phyloP scores from a whole-genome alignment of 2,797 vertebrate genomes.

The Ara ararauna region DNA sequence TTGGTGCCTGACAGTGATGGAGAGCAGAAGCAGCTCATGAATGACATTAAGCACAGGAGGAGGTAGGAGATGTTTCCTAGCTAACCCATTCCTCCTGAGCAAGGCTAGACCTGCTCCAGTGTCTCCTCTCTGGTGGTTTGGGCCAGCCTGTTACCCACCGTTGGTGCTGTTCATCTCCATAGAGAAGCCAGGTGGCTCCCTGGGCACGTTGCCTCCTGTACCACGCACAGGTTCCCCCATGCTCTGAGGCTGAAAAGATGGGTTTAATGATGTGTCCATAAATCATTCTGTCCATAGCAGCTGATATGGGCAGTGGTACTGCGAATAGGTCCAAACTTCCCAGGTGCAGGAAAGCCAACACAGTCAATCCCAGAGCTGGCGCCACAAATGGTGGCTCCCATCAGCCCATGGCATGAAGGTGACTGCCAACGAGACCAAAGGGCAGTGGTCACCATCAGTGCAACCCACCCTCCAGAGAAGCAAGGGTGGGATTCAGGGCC shows the following conservation, averaged over 20 bases:
- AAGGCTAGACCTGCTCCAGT: neutral
- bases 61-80: neutral
- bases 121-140: neutral
- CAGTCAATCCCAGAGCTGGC: neutral
- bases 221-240: neutral
- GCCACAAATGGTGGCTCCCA: accelerated
- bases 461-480: neutral
- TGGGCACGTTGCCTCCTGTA: neutral
- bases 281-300: neutral
- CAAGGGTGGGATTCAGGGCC: neutral
- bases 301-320: neutral
- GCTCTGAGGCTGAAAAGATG: neutral
- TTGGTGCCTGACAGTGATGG: neutral
- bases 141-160: neutral
- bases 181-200: neutral
- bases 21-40: neutral
- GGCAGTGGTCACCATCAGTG: accelerated
- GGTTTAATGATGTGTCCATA: neutral
- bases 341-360: neutral
- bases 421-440: neutral
- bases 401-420: neutral
- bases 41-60: accelerated
- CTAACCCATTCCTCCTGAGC: neutral
- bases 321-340: neutral
- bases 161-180: neutral